Evolutionary conservation across 2,797 vertebrate genomes (phyloP).

Genomic region (Hippocampus kuda): DNA sequence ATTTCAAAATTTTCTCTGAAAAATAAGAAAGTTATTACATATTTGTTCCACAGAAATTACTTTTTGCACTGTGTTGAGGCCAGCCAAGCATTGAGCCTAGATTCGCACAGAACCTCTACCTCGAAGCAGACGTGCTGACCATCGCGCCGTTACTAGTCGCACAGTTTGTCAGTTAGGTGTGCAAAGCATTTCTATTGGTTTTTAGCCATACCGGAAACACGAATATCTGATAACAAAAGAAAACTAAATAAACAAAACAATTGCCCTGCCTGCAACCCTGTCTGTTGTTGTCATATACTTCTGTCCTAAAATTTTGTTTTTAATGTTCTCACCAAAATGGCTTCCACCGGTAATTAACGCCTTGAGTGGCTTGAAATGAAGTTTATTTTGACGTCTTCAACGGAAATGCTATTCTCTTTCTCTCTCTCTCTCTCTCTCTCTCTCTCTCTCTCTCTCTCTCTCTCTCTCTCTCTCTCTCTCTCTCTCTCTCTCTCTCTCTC

Average conservation of each 20-base stretch:
- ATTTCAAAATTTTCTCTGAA: neutral
- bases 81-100: no score
- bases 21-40: neutral
- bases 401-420: slow-evolving; percentile 11
- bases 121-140: no score
- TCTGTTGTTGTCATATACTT: neutral
- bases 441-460: slow-evolving; percentile 45
- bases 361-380: neutral
- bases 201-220: neutral
- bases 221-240: neutral
- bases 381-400: slow-evolving; percentile 13
- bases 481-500: slow-evolving; percentile 51
- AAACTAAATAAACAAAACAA: neutral
- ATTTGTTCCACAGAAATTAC: neutral
- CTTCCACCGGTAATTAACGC: neutral
- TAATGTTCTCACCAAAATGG: neutral
- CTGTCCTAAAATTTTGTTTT: neutral
- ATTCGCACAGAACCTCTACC: no score
- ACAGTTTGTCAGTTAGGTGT: neutral
- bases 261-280: neutral
- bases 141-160: no score
- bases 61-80: neutral
- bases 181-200: neutral
- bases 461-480: slow-evolving; percentile 49
- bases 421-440: neutral